Base-by-base conservation (phyloP, 2,888 invertebrate genomes). In the Polymixis lichenea region DNA sequence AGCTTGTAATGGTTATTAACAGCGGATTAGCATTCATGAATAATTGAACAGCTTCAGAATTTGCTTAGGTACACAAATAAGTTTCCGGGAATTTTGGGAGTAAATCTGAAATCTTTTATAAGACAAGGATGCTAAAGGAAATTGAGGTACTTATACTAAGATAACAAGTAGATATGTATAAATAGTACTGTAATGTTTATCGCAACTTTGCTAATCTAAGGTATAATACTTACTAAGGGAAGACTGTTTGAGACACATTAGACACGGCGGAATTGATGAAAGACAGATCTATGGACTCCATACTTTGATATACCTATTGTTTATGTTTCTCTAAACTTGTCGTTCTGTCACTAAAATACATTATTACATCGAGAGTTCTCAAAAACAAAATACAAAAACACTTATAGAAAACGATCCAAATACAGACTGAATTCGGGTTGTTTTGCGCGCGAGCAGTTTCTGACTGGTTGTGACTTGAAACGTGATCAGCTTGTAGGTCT, bases 1-100 rank as follows among this genome's bases (percentile, higher is more conserved):
- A 53, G 46, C 62, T 72, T 69, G 51, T 62, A 32, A 66, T 64
- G 46, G 28, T 65, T 65, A 62, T 58, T 72, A 58, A 53, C 60
- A 43, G 11, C 28, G 65, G 19, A 75, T 60, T 61, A 60, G 25
- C 56, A 49, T 72, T 61, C 2, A 65, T 73, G 55, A 64, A 83
- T 65, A 68, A 72, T 78, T 55, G 22, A 79, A 43, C 13, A 38
- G 64, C 22, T 77, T 38, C 28, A 69, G 25, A 51, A 32, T 76
- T 82, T 60, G 17, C 7, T 46, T 58, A 51, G 15, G 17, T 55
- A 17, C 1, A 58, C 38, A 55, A 64, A 28, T 32, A 81, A 55
- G 17, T 60, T 9, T n/a, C 53, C 17, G 19, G 11, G 13, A 11
- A 46, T 60, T 69, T 8, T 56, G 28, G 15, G 11, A 9, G 13